These are phyloP conservation scores for human (Homo sapiens) DNA, from an alignment of 2,113 vertebrate species.

Conservation along the genomic window DNA sequence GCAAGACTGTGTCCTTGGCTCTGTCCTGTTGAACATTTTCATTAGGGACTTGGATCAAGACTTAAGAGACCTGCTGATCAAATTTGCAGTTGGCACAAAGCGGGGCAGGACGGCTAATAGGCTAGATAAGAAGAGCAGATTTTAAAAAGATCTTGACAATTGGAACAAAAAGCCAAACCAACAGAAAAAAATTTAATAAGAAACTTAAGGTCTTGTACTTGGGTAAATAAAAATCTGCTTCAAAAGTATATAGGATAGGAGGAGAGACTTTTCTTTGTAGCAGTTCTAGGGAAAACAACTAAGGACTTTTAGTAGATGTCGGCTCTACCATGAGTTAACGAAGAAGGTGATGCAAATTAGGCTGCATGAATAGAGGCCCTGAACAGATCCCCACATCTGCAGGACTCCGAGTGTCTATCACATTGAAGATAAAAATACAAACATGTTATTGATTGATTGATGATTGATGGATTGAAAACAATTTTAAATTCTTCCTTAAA, in stretches of 20 bases:
- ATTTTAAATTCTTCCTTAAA: slow-evolving; percentile 17
- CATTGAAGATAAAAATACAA: slow-evolving; percentile 30
- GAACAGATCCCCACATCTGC: background rate
- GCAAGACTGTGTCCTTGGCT: background rate
- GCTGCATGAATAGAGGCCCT: background rate
- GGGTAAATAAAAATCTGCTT: background rate
- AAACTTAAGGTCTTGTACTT: slow-evolving; percentile 41
- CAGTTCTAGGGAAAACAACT: background rate
- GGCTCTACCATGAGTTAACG: background rate
- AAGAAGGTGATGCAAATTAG: background rate
- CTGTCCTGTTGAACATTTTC: slow-evolving; percentile 46
- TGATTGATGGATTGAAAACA: background rate
- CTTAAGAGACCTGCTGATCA: slow-evolving; percentile 61
- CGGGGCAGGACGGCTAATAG: slow-evolving; percentile 48
- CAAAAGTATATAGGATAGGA: background rate
- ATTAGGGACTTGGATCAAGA: slow-evolving; percentile 56
- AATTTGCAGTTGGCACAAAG: slow-evolving; percentile 47
- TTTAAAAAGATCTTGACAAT: slow-evolving; percentile 63
- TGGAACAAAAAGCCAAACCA: slow-evolving; percentile 59
- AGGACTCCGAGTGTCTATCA: background rate
- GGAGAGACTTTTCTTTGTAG: background rate
- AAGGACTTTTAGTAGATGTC: background rate
- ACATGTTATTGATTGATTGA: background rate
- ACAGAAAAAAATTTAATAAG: slow-evolving; percentile 49
- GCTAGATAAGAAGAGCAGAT: slow-evolving; percentile 44